Base-by-base conservation (phyloP, 2,797 vertebrate genomes). In the Sternarchorhynchus goeldii region DNA sequence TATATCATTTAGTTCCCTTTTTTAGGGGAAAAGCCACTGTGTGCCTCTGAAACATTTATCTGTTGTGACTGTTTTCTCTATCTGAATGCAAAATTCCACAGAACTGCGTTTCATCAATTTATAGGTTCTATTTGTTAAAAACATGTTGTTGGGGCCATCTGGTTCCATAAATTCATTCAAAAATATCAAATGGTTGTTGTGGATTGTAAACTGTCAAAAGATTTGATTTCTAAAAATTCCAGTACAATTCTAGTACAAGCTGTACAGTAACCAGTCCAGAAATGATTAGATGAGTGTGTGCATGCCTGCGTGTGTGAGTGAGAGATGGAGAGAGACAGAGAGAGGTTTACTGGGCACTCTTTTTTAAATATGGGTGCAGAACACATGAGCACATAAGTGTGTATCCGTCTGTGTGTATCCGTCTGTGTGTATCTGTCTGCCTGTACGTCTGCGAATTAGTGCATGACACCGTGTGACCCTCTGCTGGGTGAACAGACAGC, bases 231-330 rank as follows among this genome's bases (percentile, higher is more conserved):
- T 73, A 25, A 2, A 32, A 20, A 73, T 34, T 79, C 36, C 21
- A 63, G 25, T 25, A 20, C n/a, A 41, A 58, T 59, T 66, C 45
- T 56, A 75, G 39, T 32, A 79, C 1, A 5, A 39, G 8, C 45
- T 69, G 34, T 55, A 53, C 29, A 62, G 60, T 62, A 73, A 75
- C 60, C 56, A 21, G 68, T 69, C 69, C 74, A 77, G 69, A 83
- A 80, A 73, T 78, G 72, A 78, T 55, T 6, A 31, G 45, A 68
- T 53, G 25, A 62, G 39, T 17, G 55, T 76, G 32, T 62, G 41
- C 39, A 55, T 32, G 17, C 59, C 29, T 69, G n/a, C 67, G 71
- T 58, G 73, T 53, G 68, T n/a, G 53, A 14, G 39, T 62, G 45
- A 25, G 57, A 56, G 29, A 17, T 50, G 21, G 63, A 39, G 64